A percentile compares a stretch with the other conserved stretches of the same genome.
Conservation (phyloP, 2,113 vertebrate species). For the Rhodinocichla rosea region DNA sequence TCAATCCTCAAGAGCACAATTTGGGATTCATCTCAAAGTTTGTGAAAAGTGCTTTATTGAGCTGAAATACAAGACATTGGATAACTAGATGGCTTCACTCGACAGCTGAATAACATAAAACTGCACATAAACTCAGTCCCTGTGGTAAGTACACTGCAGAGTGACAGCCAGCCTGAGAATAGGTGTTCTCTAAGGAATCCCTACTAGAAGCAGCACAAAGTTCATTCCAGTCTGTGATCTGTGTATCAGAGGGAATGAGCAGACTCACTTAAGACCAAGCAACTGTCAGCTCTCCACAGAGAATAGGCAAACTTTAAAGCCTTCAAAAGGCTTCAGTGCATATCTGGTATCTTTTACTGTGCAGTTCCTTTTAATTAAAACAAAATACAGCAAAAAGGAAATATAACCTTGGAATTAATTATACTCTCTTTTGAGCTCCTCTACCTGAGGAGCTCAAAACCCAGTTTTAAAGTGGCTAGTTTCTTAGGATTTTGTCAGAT, state of each 20-base stretch:
- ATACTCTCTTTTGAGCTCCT: not conserved
- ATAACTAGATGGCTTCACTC: not conserved
- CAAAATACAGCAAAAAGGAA: not conserved
- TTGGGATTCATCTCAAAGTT: not conserved
- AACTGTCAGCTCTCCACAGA: not conserved
- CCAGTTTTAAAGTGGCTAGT: not conserved
- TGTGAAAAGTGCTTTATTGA: not conserved
- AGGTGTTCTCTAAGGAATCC: not conserved
- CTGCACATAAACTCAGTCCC: not conserved
- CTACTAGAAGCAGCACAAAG: not conserved
- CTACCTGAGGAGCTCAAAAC: not conserved
- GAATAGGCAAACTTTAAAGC: not conserved
- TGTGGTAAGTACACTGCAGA: not conserved
- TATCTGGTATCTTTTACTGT: not conserved
- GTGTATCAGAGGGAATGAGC: not conserved
- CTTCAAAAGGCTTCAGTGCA: not conserved
- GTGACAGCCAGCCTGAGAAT: not conserved
- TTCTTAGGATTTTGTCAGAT: not conserved
- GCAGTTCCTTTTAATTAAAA: not conserved
- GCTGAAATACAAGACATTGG: not conserved
- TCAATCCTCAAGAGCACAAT: not conserved
- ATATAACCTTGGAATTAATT: not conserved
- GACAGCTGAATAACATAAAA: not conserved
- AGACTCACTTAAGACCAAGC: not conserved
- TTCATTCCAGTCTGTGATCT: not conserved